Base-by-base conservation (phyloP, 1,140 invertebrate species). In the Psix sp. region DNA sequence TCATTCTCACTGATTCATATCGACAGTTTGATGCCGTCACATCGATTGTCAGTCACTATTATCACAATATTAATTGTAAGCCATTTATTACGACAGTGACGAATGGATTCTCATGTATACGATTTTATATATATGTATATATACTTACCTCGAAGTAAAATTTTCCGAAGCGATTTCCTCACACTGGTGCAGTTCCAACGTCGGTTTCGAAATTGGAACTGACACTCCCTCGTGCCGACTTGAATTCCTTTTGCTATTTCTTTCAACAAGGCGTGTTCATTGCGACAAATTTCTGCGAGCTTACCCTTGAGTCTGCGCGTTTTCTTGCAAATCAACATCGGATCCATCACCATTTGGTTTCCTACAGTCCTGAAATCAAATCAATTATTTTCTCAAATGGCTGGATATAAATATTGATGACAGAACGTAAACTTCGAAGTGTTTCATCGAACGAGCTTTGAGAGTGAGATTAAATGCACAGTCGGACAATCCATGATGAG, bases 341-440 rank as follows among this genome's bases (percentile, higher is more conserved):
- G 94, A 87, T 98, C 95, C 88, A 97, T 91, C 74, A 96, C 91
- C 78, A 96, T 89, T 80, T 94, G 94, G 85, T 91, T 95, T 80
- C 92, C 92, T 79, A 91, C 90, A 79, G 91, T 91, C 92, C 93
- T 94, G 85, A 10, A 83, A 74, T 83, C 46, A 77, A 79, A 49
- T 9, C 5, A 42, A 62, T 39, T 33, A 62, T 65, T 36, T 36
- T n/a, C n/a, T n/a, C n/a, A n/a, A n/a, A n/a, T n/a, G n/a, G n/a
- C n/a, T n/a, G n/a, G n/a, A n/a, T n/a, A n/a, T n/a, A n/a, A n/a
- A n/a, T n/a, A n/a, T n/a, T n/a, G n/a, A n/a, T n/a, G n/a, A n/a
- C n/a, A n/a, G n/a, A n/a, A n/a, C n/a, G n/a, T n/a, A n/a, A n/a
- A n/a, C n/a, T 24, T 24, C 21, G 21, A 24, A 24, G 9, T 24